Conservation (phyloP, 2,797 vertebrate genomes). For the Neostethus bicornis region DNA sequence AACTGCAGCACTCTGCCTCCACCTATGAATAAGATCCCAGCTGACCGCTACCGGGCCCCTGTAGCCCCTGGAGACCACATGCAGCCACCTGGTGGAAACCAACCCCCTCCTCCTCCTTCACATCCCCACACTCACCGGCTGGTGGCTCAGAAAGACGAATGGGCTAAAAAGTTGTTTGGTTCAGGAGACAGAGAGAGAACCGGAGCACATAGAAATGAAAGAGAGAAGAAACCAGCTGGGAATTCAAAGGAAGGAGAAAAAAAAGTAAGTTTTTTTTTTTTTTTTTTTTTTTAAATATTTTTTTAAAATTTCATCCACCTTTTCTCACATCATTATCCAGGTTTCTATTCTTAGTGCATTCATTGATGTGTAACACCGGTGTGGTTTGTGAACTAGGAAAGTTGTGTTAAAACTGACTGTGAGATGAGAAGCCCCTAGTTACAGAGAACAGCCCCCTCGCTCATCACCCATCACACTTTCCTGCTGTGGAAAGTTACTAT, state of each 20-base stretch:
- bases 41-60: constrained; percentile 92
- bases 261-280: constrained; percentile 77
- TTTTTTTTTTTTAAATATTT: not conserved
- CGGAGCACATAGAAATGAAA: constrained; percentile 69
- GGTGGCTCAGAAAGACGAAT: constrained; percentile 86
- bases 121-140: constrained; percentile 75
- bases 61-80: constrained; percentile 78
- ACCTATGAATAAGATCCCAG: constrained; percentile 97
- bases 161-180: constrained; percentile 90
- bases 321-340: not conserved
- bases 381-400: constrained; percentile 40
- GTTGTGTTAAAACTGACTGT: constrained; percentile 74
- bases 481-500: constrained; percentile 72
- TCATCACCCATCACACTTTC: constrained; percentile 61
- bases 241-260: constrained; percentile 82
- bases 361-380: constrained; percentile 10
- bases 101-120: constrained; percentile 71
- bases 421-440: constrained; percentile 69
- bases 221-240: constrained; percentile 78
- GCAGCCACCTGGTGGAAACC: constrained; percentile 79
- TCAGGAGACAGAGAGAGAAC: constrained; percentile 82
- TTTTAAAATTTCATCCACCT: not conserved
- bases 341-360: constrained; percentile 16
- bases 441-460: constrained; percentile 53
- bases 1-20: constrained; percentile 98